Evolutionary conservation across 2,888 invertebrate genomes (phyloP).

Genomic region (Eristalinus sepulchralis): DNA sequence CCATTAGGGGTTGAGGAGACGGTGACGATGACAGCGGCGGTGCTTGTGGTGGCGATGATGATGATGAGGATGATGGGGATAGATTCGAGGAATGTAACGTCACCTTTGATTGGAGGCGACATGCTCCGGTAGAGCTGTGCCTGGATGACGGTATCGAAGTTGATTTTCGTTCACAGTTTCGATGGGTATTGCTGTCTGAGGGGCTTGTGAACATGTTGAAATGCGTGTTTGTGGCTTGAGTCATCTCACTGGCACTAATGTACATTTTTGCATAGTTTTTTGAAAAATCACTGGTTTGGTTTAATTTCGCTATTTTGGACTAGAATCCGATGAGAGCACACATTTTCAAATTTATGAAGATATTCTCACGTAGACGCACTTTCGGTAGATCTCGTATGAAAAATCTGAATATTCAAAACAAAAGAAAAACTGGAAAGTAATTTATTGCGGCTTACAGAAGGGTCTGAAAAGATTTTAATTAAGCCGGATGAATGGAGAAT

Average conservation of each 20-base stretch:
- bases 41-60: conserved; percentile 13
- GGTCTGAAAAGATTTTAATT: background rate
- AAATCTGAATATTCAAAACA: conserved; percentile 1
- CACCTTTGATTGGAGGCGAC: conserved; percentile 26
- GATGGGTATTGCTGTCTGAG: background rate
- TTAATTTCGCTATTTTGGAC: background rate
- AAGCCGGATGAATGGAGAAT: background rate
- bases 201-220: conserved; percentile 12
- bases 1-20: conserved; percentile 31
- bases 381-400: background rate
- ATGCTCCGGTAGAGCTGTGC: conserved; percentile 18
- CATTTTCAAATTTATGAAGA: background rate
- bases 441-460: background rate
- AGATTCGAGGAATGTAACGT: conserved; percentile 21
- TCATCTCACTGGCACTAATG: conserved; percentile 24
- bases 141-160: background rate
- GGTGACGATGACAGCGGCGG: background rate
- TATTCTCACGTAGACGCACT: background rate
- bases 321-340: background rate
- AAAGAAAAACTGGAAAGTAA: background rate
- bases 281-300: background rate
- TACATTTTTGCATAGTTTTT: conserved; percentile 48
- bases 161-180: conserved; percentile 18
- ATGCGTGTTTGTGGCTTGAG: conserved; percentile 7
- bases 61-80: conserved; percentile 23